Evolutionary conservation across 2,113 vertebrate genomes (phyloP).

Genomic region (Salvator merianae): DNA sequence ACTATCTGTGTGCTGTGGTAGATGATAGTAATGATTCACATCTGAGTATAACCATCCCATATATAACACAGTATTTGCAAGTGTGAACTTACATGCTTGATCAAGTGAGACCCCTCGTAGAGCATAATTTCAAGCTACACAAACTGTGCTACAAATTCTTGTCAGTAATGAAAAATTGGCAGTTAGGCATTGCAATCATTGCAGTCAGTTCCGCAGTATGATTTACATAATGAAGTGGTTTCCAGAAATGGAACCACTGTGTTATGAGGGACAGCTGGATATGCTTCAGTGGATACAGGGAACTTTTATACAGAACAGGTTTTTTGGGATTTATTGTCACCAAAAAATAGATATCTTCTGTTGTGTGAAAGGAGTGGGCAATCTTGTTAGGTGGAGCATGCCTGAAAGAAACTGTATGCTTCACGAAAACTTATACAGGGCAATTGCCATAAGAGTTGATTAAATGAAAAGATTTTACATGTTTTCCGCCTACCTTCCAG

Average conservation of each 20-base stretch:
- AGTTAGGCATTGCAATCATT: no score
- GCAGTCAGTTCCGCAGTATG: no score
- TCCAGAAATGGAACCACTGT: no score
- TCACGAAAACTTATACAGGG: background rate
- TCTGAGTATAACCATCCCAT: no score
- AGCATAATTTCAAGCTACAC: no score
- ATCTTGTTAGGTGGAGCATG: background rate
- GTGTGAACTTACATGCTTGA: no score
- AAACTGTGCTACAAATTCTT: no score
- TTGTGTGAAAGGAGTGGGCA: background rate
- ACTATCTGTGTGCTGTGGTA: background rate
- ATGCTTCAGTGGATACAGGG: background rate
- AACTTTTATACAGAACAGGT: background rate
- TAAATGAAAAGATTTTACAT: background rate
- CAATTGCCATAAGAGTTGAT: background rate
- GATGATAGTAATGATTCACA: background rate
- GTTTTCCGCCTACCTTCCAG: constrained; percentile 86
- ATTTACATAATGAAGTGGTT: no score
- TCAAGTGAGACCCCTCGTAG: no score
- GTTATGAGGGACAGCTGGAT: background rate
- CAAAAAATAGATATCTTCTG: background rate
- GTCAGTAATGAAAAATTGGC: no score
- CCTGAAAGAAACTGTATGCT: background rate
- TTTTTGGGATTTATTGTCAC: background rate
- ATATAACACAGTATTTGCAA: no score